Percentiles rank a stretch among this genome's conserved stretches.
Evolutionary conservation across 2,888 invertebrate genomes (phyloP).

Genomic region (Phragmatobia fuliginosa): DNA sequence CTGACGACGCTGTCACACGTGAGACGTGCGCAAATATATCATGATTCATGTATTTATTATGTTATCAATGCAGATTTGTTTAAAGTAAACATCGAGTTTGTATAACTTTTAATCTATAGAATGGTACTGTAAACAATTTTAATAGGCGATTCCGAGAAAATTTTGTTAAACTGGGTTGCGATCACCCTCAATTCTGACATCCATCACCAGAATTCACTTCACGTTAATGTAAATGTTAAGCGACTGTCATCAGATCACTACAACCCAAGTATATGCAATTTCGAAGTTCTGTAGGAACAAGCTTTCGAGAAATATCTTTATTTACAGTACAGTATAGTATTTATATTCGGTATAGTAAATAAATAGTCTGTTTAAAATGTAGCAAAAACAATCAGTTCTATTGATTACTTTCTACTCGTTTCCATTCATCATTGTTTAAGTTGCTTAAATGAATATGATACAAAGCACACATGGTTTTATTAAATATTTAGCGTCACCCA

Average conservation of each 20-base stretch:
- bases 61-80: neutral
- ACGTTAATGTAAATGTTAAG: too few relatives aligned
- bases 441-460: neutral
- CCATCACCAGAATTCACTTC: too few relatives aligned
- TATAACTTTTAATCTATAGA: neutral
- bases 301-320: too few relatives aligned
- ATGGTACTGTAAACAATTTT: neutral
- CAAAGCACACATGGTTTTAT: neutral
- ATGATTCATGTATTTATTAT: neutral
- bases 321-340: too few relatives aligned
- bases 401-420: slow-evolving; percentile 1
- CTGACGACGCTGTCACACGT: neutral
- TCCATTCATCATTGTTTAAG: neutral
- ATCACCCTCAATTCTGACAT: too few relatives aligned
- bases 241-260: too few relatives aligned
- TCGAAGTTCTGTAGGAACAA: neutral
- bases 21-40: neutral
- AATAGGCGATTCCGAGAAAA: neutral
- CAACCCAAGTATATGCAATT: too few relatives aligned
- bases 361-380: neutral
- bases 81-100: neutral
- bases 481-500: neutral
- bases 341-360: too few relatives aligned
- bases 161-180: neutral
- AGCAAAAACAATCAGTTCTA: neutral